Evolutionary conservation across 2,888 invertebrate genomes (phyloP).

Genomic region (Sesamia inferens): DNA sequence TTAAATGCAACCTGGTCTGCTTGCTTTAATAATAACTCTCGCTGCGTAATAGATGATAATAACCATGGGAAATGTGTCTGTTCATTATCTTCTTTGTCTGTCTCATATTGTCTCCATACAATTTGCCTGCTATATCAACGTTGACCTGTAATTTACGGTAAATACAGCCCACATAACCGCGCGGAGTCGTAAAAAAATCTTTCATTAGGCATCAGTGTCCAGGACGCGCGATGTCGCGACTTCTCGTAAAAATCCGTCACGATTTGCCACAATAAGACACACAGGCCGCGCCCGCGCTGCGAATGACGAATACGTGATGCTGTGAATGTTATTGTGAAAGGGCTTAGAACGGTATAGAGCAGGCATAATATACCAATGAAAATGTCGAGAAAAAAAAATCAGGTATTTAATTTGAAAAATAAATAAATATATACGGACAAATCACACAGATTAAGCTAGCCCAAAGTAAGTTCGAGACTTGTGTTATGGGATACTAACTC

Average conservation of each 20-base stretch:
- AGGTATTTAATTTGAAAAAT: no score
- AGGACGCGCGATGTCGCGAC: slow-evolving; percentile 65
- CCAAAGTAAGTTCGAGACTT: no score
- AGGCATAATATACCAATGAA: no score
- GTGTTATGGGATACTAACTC: no score
- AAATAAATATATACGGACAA: no score
- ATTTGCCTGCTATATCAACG: slow-evolving; percentile 6
- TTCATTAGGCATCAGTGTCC: slow-evolving; percentile 67
- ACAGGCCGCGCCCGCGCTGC: slow-evolving; percentile 74
- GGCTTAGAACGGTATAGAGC: slow-evolving; percentile 47
- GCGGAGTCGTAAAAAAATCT: slow-evolving; percentile 62
- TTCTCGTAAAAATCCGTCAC: slow-evolving; percentile 84
- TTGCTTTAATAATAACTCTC: no score
- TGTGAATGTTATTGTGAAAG: slow-evolving; percentile 68
- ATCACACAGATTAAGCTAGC: no score
- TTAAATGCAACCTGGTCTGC: no score
- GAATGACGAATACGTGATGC: slow-evolving; percentile 84
- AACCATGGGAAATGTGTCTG: background rate
- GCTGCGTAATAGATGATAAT: no score
- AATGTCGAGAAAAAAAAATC: no score
- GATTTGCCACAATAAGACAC: slow-evolving; percentile 80
- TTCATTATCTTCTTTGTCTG: background rate
- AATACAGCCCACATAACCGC: slow-evolving; percentile 32
- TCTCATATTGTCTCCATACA: background rate
- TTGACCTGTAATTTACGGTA: slow-evolving; percentile 19